Conservation (phyloP, 2,888 invertebrate species). For the Netelia fuscicornis region DNA sequence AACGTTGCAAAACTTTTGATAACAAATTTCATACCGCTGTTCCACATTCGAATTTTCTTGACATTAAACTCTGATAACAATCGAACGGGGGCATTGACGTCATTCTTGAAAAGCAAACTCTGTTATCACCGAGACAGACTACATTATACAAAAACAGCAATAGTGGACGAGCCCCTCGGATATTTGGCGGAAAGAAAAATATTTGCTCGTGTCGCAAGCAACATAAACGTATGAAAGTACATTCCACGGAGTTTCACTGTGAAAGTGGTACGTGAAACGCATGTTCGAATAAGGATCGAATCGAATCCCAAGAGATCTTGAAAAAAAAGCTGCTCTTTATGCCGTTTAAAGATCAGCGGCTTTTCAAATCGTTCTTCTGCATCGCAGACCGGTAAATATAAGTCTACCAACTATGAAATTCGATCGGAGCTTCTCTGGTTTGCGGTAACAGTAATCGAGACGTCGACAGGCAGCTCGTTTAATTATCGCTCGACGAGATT, state of each 20-base stretch:
- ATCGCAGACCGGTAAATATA: neutral
- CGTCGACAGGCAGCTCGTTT: slow-evolving; percentile 9
- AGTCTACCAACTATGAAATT: slow-evolving; percentile 6
- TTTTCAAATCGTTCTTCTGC: neutral
- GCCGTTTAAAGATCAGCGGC: neutral
- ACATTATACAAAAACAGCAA: neutral
- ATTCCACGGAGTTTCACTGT: slow-evolving; percentile 14
- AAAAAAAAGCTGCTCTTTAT: neutral
- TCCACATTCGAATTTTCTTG: neutral
- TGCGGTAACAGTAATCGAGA: slow-evolving; percentile 25
- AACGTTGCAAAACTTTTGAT: neutral
- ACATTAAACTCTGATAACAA: neutral
- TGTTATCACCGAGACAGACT: neutral
- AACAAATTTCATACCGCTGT: neutral
- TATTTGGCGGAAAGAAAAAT: neutral
- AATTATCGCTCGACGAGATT: slow-evolving; percentile 34
- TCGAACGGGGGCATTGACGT: slow-evolving; percentile 28
- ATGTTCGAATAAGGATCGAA: neutral
- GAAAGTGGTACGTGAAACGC: slow-evolving; percentile 30
- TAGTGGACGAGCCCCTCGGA: slow-evolving; percentile 19
- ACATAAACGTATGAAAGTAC: neutral
- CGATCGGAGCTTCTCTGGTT: neutral
- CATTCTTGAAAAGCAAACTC: slow-evolving; percentile 8
- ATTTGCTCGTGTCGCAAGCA: neutral
- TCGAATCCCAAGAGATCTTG: neutral